phyloP scores from a whole-genome alignment of 2,797 vertebrate species.

The Melanotaenia pygmaea region DNA sequence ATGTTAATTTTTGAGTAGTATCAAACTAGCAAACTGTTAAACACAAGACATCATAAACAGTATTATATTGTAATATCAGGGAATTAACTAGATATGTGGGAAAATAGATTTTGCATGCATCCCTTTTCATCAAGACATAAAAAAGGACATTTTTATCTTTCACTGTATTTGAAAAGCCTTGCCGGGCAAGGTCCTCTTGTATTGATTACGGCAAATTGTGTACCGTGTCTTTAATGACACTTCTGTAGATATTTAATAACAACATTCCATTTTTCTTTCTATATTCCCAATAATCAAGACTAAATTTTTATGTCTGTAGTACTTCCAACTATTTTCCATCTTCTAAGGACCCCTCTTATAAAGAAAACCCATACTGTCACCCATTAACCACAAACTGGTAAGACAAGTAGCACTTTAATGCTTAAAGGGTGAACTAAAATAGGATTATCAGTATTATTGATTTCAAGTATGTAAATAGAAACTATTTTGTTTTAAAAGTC shows the following conservation, averaged over 20 bases:
- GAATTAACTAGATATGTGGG: conserved; percentile 50
- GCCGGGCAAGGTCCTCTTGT: conserved; percentile 79
- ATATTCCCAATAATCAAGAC: conserved; percentile 34
- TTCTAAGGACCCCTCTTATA: conserved; percentile 14
- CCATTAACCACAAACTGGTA: conserved; percentile 47
- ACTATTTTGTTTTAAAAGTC: conserved; percentile 72
- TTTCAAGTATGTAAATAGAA: conserved; percentile 70
- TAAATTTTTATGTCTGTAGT: conserved; percentile 32
- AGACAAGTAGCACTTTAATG: conserved; percentile 81
- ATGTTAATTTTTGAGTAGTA: conserved; percentile 35
- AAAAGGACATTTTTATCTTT: conserved; percentile 44
- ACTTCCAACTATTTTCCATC: conserved; percentile 33
- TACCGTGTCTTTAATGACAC: conserved; percentile 59
- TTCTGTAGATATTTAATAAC: conserved; percentile 63
- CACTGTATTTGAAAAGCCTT: conserved; percentile 72
- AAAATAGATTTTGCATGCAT: conserved; percentile 27
- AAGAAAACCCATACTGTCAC: conserved; percentile 21
- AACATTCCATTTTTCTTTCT: conserved; percentile 69
- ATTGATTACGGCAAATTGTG: conserved; percentile 59
- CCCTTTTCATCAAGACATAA: conserved; percentile 43
- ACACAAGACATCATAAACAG: conserved; percentile 64
- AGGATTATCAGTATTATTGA: conserved; percentile 84
- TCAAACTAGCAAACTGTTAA: conserved; percentile 31
- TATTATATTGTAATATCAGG: conserved; percentile 70
- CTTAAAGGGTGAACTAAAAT: conserved; percentile 69